Conservation (phyloP, 2,797 vertebrate species). For the Channallabes apus region DNA sequence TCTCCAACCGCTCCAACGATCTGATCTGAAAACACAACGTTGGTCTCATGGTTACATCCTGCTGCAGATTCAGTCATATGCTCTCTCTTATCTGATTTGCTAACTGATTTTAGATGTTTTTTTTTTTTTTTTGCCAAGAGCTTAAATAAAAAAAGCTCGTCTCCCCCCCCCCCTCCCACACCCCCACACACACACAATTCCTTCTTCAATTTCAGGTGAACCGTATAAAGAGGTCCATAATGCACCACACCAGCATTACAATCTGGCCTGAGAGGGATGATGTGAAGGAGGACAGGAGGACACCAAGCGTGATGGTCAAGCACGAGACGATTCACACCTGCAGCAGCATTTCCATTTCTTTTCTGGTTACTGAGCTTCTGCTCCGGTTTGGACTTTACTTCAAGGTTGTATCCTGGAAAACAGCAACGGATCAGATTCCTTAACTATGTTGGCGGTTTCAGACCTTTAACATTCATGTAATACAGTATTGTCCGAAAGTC, state of each 20-base stretch:
- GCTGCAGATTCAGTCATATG: not conserved
- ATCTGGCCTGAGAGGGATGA: not conserved
- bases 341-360: conserved; percentile 23
- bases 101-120: not conserved
- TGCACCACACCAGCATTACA: not conserved
- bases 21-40: not conserved
- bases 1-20: not conserved
- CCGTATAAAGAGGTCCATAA: not conserved
- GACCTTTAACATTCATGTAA: not conserved
- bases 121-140: not conserved
- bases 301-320: not conserved
- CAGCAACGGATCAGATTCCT: conserved; percentile 2
- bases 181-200: too few relatives aligned
- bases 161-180: too few relatives aligned
- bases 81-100: not conserved
- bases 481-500: not conserved
- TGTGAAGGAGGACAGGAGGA: not conserved
- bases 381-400: conserved; percentile 27
- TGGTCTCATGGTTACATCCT: not conserved
- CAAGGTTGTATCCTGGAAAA: conserved; percentile 26
- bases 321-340: conserved; percentile 38
- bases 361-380: conserved; percentile 37
- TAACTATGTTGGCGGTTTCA: not conserved
- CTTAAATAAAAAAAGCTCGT: not conserved
- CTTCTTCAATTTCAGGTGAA: not conserved